phyloP scores from a whole-genome alignment of 2,797 vertebrate genomes.

The Glossophaga mutica region DNA sequence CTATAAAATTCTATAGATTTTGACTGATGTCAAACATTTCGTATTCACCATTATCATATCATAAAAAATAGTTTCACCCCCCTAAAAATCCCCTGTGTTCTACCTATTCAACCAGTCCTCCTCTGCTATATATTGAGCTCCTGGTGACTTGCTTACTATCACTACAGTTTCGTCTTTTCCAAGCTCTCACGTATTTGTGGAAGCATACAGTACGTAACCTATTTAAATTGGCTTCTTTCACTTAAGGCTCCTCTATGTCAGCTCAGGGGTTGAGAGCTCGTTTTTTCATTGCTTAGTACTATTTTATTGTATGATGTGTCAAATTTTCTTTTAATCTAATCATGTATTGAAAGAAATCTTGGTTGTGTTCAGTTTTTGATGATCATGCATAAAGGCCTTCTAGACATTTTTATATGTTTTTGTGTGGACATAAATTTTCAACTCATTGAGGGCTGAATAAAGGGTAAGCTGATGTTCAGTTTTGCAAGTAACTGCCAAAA shows the following conservation, averaged over 20 bases:
- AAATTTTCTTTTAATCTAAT: background rate
- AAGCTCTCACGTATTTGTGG: background rate
- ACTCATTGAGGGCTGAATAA: background rate
- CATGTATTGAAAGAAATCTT: background rate
- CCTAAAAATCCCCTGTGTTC: background rate
- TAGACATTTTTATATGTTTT: background rate
- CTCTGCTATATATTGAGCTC: background rate
- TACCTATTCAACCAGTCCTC: background rate
- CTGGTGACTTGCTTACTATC: background rate
- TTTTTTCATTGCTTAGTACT: background rate
- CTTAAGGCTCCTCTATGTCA: background rate
- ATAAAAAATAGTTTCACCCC: background rate
- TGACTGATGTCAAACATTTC: background rate
- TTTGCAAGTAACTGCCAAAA: background rate
- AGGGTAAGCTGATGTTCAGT: background rate
- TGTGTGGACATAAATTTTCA: background rate
- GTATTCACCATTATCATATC: background rate
- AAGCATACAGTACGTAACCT: background rate
- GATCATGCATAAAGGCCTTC: background rate
- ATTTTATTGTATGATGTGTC: background rate
- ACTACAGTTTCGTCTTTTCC: background rate
- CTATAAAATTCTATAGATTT: background rate
- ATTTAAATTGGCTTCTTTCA: background rate
- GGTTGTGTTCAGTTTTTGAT: background rate
- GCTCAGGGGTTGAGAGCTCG: background rate